Evolutionary conservation across 2,888 invertebrate genomes (phyloP), one percentile per base, ranked within the genome.

Genomic region (Cryptophagus acutangulus): DNA sequence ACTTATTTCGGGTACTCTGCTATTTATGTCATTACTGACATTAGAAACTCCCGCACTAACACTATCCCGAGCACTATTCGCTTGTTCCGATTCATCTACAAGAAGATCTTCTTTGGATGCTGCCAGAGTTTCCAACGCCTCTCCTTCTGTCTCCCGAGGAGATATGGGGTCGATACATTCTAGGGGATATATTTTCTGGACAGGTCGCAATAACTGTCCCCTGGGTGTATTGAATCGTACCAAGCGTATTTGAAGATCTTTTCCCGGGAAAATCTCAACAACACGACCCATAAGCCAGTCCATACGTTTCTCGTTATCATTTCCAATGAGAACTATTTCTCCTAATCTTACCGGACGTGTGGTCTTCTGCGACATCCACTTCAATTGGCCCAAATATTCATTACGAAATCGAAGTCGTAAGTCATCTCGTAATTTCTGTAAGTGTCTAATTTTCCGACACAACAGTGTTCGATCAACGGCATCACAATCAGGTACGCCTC

Each of bases 281-380:
- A 48, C 33, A n/a, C 38, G 18, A 45, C 47, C 43, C 39, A 51
- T 47, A 40, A 52, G 53, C 57, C 54, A 54, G 6, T 33, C n/a
- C n/a, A 42, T 3, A 12, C 45, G 41, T 46, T 52, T 54, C 41
- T 37, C 29, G n/a, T 43, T 12, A 13, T 49, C 48, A 30, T 36
- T 41, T 3, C 49, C 45, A 8, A 44, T 41, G 9, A 44, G 34
- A 2, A 44, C 44, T 13, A 44, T 25, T 6, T 44, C 40, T 10
- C 40, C 44, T 14, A 36, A 2, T 9, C 10, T 20, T n/a, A 30
- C n/a, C 2, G n/a, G 13, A 14, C 37, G 33, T 15, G 12, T 14
- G 1, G 14, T 12, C 29, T 25, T 17, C 1, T 24, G 8, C 6
- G 14, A 1, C 28, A 17, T 14, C 10, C 30, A 2, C 13, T 33